phyloP scores from a whole-genome alignment of 2,113 vertebrate genomes.

The Cynopterus brachyotis region DNA sequence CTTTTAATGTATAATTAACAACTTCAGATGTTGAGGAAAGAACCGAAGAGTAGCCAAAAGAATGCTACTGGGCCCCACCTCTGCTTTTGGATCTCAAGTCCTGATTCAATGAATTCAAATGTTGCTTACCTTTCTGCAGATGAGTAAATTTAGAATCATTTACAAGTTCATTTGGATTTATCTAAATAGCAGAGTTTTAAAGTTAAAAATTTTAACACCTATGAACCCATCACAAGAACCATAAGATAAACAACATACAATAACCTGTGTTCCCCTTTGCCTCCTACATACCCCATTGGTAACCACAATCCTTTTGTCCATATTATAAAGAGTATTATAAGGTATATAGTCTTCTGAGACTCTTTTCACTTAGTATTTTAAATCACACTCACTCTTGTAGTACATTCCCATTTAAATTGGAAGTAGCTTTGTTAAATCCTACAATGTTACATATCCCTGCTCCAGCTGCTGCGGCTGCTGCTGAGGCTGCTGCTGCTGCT shows the following conservation, averaged over 20 bases:
- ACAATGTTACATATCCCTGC: neutral
- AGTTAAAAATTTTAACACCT: neutral
- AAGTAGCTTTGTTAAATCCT: neutral
- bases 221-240: neutral
- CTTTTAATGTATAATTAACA: neutral
- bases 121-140: neutral
- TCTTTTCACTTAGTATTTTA: neutral
- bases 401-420: neutral
- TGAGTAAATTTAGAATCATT: neutral
- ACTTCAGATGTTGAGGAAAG: neutral
- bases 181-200: neutral
- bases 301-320: neutral
- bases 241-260: neutral
- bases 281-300: neutral
- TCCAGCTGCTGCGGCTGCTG: neutral
- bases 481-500: neutral
- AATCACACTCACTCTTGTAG: neutral
- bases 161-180: neutral
- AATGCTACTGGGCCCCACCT: neutral
- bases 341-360: neutral
- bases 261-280: neutral
- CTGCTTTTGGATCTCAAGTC: neutral
- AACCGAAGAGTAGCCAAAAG: neutral
- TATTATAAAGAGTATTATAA: neutral
- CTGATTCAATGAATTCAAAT: neutral